A percentile compares a stretch with the other conserved stretches of the same genome.
These are phyloP conservation scores for Polyergus mexicanus DNA, from an alignment of 1,140 invertebrate genomes.

Conservation along the genomic window DNA sequence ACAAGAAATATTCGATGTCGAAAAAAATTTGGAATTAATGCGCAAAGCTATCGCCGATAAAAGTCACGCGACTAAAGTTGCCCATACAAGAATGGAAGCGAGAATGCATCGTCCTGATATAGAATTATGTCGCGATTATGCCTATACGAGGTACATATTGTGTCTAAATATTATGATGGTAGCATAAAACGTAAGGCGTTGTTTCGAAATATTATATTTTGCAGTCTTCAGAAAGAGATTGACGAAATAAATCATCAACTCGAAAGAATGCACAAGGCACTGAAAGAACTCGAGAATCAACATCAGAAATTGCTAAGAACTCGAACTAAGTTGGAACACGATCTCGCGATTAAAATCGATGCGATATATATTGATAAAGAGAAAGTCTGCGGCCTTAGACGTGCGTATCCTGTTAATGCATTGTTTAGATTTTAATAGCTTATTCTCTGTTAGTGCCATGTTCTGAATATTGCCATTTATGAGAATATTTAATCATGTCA, in stretches of 20 bases:
- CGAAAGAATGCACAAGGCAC: conserved; percentile 92
- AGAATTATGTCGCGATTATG: conserved; percentile 95
- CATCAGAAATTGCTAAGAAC: conserved; percentile 95
- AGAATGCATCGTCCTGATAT: conserved; percentile 90
- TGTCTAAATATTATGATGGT: neutral
- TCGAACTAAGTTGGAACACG: conserved; percentile 93
- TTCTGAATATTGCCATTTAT: conserved; percentile 22
- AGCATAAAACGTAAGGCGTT: neutral
- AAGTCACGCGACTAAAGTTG: conserved; percentile 94
- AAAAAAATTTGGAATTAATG: conserved; percentile 89
- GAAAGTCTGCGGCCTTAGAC: conserved; percentile 96
- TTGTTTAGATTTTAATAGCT: conserved; percentile 90
- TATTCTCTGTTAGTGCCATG: conserved; percentile 17
- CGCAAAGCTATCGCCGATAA: conserved; percentile 90
- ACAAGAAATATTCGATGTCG: conserved; percentile 90
- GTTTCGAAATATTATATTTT: conserved; percentile 64
- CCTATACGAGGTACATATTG: conserved; percentile 90
- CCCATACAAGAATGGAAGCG: conserved; percentile 90
- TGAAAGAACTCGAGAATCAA: conserved; percentile 94
- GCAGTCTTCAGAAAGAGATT: conserved; percentile 94
- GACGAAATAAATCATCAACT: conserved; percentile 94
- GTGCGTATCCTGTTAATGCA: conserved; percentile 95
- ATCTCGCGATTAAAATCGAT: conserved; percentile 95
- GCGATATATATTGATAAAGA: conserved; percentile 97
- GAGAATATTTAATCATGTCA: neutral